A percentile compares a stretch with the other conserved stretches of the same genome.
These are phyloP conservation scores for Eupsilia transversa DNA, from an alignment of 2,888 invertebrate genomes.

Conservation along the genomic window DNA sequence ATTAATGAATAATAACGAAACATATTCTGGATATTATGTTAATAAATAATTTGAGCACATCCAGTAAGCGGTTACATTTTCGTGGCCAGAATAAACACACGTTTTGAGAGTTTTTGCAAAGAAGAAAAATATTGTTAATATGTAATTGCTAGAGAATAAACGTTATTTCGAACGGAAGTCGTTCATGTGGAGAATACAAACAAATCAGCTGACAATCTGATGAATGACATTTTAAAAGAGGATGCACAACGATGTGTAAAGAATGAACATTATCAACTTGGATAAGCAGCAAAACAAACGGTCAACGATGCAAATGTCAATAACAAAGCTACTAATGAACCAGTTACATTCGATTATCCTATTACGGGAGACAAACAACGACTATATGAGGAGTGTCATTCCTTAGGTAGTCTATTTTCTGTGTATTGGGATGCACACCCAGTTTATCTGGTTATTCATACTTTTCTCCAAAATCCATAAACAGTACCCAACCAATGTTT, in stretches of 20 bases:
- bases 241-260: not conserved
- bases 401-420: not conserved
- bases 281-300: conserved; percentile 15
- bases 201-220: not conserved
- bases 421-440: not conserved
- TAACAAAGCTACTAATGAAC: conserved; percentile 11
- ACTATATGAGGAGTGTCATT: not conserved
- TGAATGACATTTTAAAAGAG: not conserved
- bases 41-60: conserved; percentile 33
- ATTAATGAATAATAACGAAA: conserved; percentile 51
- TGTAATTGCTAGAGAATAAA: not conserved
- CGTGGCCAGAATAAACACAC: conserved; percentile 43
- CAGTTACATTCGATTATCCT: conserved; percentile 23
- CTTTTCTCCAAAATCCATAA: conserved; percentile 1
- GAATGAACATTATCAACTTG: not conserved
- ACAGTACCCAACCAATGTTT: conserved; percentile 5
- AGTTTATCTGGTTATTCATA: not conserved
- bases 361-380: not conserved
- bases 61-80: conserved; percentile 36
- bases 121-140: conserved; percentile 1
- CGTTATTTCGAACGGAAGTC: not conserved
- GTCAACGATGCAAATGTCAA: not conserved
- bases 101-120: conserved; percentile 19
- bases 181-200: not conserved
- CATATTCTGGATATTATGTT: conserved; percentile 33